Evolutionary conservation across 2,113 vertebrate species (phyloP), one percentile per base, ranked within the genome.

Genomic region (Anolis carolinensis): DNA sequence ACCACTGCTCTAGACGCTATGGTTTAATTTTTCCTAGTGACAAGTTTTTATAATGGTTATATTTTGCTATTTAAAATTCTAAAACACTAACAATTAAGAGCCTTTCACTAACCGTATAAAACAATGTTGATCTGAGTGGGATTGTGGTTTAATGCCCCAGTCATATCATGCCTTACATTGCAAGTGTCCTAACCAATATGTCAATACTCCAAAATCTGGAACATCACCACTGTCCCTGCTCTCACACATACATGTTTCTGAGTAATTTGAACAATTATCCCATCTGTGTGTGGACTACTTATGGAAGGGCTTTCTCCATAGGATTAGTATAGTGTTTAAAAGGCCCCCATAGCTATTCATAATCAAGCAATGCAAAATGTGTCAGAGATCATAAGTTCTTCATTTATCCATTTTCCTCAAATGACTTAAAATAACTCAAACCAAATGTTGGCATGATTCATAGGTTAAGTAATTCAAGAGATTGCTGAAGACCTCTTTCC

Each of bases 351-450:
- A 84, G 87, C 89, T 23, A 23, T 71, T 48, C 71, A 80, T 30
- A 86, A 39, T n/a, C 27, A 83, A 72, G 55, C 65, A 65, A 88
- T 27, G 80, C 83, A 34, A 88, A 86, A 79, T 4, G 23, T n/a
- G 88, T 80, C 32, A 14, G 68, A 90, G 85, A 5, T 81, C 21
- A 81, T 30, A 74, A 1, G 81, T 44, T 86, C 71, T 87, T 84
- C 44, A 75, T n/a, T 71, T 30, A 36, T 62, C 82, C 39, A 0
- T 63, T 92, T 91, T 88, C 77, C 81, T 50, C 80, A 90, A 83
- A 74, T 50, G 23, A 67, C 81, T 84, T 71, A 74, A 72, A 80
- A 14, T 25, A 91, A 63, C 59, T 88, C 34, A 62, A 89, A 89
- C 23, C 74, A 91, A 90, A 83, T 0, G 1, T 1, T n/a, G 2